A percentile compares a stretch with the other conserved stretches of the same genome.
Conservation (phyloP, 30 jellyfish, hydroid and myxozoan species). For the Nemopilema nomurai region DNA sequence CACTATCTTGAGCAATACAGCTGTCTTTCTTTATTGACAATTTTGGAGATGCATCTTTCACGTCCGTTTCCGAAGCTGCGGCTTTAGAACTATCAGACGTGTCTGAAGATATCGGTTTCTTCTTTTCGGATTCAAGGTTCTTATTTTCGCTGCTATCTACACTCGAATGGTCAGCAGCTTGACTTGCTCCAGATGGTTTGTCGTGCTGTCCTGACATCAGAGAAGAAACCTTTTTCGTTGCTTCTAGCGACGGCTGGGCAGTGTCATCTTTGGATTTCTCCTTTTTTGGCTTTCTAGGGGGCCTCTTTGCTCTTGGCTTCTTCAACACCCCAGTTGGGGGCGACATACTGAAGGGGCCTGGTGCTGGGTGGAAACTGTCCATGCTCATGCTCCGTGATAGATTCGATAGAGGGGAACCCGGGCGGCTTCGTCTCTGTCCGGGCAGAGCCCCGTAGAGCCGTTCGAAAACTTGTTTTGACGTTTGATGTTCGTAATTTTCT, state of each 20-base stretch:
- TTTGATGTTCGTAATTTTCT: conserved; percentile 20
- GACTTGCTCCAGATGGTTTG: background rate
- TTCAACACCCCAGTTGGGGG: conserved; percentile 40
- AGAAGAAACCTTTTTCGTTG: conserved; percentile 15
- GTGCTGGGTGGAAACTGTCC: conserved; percentile 15
- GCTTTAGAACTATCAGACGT: background rate
- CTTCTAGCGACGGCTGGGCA: conserved; percentile 5
- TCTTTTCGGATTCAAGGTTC: background rate
- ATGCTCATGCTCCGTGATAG: conserved; percentile 48
- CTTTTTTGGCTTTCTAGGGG: conserved; percentile 11
- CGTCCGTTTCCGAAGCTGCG: background rate
- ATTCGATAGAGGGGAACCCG: conserved; percentile 17
- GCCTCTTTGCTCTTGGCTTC: conserved; percentile 26
- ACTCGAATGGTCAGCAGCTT: too few relatives aligned
- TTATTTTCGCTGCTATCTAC: background rate
- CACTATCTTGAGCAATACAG: background rate
- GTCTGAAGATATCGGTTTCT: background rate
- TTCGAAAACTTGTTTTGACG: conserved; percentile 5
- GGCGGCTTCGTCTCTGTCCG: conserved; percentile 10
- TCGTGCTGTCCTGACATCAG: conserved; percentile 2
- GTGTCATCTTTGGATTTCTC: conserved; percentile 46
- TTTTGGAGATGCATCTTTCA: background rate
- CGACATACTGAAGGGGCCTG: conserved; percentile 15
- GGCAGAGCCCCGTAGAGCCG: background rate
- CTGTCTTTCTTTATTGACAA: background rate